These are phyloP conservation scores for Polyommatus iphigenia DNA, from an alignment of 2,888 invertebrate species.

Conservation along the genomic window DNA sequence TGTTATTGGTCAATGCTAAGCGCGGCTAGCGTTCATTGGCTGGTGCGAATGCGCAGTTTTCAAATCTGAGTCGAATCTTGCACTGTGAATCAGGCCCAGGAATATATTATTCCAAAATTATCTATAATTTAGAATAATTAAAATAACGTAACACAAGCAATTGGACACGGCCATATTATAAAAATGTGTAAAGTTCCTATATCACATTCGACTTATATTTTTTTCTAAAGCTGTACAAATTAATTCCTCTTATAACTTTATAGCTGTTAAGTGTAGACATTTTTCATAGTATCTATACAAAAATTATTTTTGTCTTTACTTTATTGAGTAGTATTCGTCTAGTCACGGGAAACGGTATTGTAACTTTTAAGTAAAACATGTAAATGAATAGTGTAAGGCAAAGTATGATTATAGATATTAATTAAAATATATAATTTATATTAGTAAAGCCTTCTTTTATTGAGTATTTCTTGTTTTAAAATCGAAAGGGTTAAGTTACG, in stretches of 20 bases:
- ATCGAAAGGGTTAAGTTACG: neutral
- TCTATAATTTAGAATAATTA: neutral
- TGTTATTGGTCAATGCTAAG: too few relatives aligned
- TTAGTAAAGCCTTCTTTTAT: conserved; percentile 27
- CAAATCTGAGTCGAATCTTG: neutral
- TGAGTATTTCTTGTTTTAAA: neutral
- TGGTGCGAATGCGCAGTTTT: neutral
- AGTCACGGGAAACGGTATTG: conserved; percentile 60
- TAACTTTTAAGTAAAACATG: conserved; percentile 44
- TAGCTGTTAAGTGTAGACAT: conserved; percentile 25
- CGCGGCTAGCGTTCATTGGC: neutral
- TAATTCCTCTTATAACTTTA: conserved; percentile 10
- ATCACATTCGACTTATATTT: conserved; percentile 33
- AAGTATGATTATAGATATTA: conserved; percentile 36
- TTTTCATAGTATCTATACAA: conserved; percentile 23
- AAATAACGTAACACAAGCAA: neutral
- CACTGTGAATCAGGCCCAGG: too few relatives aligned
- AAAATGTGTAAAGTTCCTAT: conserved; percentile 66
- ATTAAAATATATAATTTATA: conserved; percentile 36
- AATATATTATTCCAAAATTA: neutral
- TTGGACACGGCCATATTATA: conserved; percentile 37
- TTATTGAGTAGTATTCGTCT: conserved; percentile 46
- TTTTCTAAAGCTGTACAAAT: conserved; percentile 32
- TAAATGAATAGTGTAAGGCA: conserved; percentile 36
- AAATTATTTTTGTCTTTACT: conserved; percentile 29